Evolutionary conservation across 2,888 invertebrate genomes (phyloP), one percentile per base, ranked within the genome.

Genomic region (Dasysyrphus tricinctus): DNA sequence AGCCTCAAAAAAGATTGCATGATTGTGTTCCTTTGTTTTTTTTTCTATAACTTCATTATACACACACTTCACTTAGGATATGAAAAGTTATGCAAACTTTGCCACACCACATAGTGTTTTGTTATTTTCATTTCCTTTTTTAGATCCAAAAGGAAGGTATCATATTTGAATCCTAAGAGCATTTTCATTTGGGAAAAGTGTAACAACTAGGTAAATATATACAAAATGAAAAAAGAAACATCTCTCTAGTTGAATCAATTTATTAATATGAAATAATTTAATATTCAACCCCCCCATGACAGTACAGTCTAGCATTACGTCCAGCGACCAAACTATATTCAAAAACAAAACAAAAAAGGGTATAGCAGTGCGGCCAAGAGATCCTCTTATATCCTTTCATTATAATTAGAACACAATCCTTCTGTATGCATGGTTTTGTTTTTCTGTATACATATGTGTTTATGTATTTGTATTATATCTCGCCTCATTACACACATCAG

Each of bases 191-290:
- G 11, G 4, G 19, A 8, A 24, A 24, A 51, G 16, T 47, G 29
- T 37, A 24, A 24, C 24, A 1, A 24, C 24, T 24, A 24, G 24
- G 24, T 24, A 24, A 2, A 2, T 24, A 42, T 49, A 32, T 34
- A 54, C 47, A 57, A 72, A 39, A 54, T 63, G 54, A 49, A 34
- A 39, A 16, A 19, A 12, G 24, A 2, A 11, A 34, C 37, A 70
- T 75, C 80, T 75, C 57, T 70, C 56, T 56, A 11, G 19, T 49
- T 63, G 14, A 61, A 63, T 82, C 78, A 59, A 78, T 82, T 65
- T 82, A 74, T 47, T 54, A 73, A 73, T 73, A 78, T 78, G 69
- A 79, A 61, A 61, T 61, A 61, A 39, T 78, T 82, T 69, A 74
- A 73, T 73, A 78, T 82, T 78, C 78, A 69, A 24, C 24, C 24